Evolutionary conservation across 2,888 invertebrate genomes (phyloP), one percentile per base, ranked within the genome.

Genomic region (Biston stratarius): DNA sequence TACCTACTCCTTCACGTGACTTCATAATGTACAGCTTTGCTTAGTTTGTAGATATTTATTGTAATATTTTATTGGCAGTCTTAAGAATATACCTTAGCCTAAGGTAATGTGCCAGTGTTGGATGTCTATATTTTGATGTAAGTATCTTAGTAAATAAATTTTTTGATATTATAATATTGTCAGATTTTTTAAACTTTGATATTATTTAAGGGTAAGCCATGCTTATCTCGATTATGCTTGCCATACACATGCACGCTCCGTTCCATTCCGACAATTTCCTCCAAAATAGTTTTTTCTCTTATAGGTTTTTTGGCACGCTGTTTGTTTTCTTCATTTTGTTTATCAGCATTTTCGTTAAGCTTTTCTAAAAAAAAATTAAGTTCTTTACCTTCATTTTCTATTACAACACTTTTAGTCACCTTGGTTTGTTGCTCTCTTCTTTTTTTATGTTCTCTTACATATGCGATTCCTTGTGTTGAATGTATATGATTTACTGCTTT

Each of bases 201-300:
- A 40, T 64, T 59, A n/a, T 64, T 64, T 5, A 60, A 47, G 14
- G 59, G 64, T 15, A 38, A 42, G 1, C 14, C n/a, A n/a, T 42
- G 14, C 12, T 33, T 40, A 7, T 36, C 15, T 15, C 34, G 36
- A 10, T 7, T 42, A 57, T 79, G 78, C 5, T 67, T 36, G 0
- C 81, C 83, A 34, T 78, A 80, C 0, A 82, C 33, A 57, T 83
- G 83, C 7, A 59, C 38, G 34, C n/a, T 1, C 73, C 45, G 8
- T 59, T 47, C 0, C 40, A 61, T 68, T 3, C 33, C 60, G 0
- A 70, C 45, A 48, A 73, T 70, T 47, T 74, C 75, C 0, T 77
- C 77, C n/a, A 77, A 33, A 8, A 77, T 47, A 0, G 79, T 59
- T 8, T 67, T 52, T 5, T 66, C 67, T 12, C 48, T 55, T 5